Evolutionary conservation across 2,113 vertebrate species (phyloP).

Genomic region (Cottus gobio): DNA sequence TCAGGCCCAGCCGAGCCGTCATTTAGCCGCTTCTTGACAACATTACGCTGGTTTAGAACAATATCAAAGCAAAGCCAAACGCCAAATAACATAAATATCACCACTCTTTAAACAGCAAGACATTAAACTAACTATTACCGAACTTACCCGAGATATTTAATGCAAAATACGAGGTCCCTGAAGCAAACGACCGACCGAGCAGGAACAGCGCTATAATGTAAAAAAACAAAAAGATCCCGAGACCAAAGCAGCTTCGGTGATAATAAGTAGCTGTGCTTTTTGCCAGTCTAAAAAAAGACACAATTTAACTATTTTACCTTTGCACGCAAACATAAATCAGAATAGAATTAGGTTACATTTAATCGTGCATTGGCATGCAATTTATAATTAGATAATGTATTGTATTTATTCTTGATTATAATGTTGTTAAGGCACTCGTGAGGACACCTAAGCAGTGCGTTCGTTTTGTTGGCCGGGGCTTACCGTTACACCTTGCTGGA

Average conservation of each 20-base stretch:
- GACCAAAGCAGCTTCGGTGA: neutral
- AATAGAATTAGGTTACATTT: neutral
- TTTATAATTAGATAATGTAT: neutral
- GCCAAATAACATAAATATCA: rapidly evolving
- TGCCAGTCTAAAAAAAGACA: constrained; percentile 34
- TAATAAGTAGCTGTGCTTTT: neutral
- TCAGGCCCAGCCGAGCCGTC: constrained; percentile 16
- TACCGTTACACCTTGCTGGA: neutral
- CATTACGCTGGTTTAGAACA: neutral
- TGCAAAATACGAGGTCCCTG: neutral
- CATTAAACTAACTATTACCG: neutral
- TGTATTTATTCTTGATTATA: neutral
- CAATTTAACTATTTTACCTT: neutral
- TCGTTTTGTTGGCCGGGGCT: constrained; percentile 17
- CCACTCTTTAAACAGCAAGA: neutral
- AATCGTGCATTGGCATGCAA: neutral
- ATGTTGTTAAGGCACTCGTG: constrained; percentile 21
- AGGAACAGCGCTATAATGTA: neutral
- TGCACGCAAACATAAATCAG: rapidly evolving
- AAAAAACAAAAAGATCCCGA: neutral
- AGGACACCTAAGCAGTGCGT: constrained; percentile 15
- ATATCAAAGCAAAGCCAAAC: neutral
- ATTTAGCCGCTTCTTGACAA: neutral
- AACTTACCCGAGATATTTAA: neutral
- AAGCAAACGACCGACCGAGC: neutral